Evolutionary conservation across 2,888 invertebrate species (phyloP).

Genomic region (Drosophila mettleri): DNA sequence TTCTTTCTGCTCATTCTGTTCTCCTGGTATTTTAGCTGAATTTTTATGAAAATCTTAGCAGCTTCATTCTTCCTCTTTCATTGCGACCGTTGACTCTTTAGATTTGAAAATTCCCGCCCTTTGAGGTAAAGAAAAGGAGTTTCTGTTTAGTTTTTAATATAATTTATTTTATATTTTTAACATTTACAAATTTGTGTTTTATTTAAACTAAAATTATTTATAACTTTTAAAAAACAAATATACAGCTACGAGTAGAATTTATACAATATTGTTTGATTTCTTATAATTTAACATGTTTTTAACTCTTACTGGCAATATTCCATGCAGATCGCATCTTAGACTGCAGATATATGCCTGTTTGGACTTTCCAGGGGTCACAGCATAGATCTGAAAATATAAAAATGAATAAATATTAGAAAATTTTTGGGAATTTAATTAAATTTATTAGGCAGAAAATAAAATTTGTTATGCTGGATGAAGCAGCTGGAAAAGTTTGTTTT

Average conservation of each 20-base stretch:
- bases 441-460: too few species aligned
- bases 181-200: neutral
- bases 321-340: neutral
- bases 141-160: neutral
- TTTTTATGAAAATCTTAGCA: too few species aligned
- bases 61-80: too few species aligned
- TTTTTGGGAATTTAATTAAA: too few species aligned
- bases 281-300: neutral
- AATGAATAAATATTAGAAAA: neutral
- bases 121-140: neutral
- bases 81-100: neutral
- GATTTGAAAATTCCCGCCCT: neutral
- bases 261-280: neutral
- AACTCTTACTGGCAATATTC: neutral
- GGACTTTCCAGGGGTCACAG: neutral
- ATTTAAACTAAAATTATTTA: slow-evolving; percentile 2
- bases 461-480: too few species aligned
- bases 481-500: neutral
- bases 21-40: neutral
- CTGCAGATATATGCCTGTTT: neutral
- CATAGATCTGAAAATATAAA: neutral
- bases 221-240: neutral
- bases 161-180: neutral
- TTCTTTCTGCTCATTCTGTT: slow-evolving; percentile 2
- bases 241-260: neutral